Conservation (phyloP, 2,113 vertebrate genomes). For the Thinocorus orbignyianus region DNA sequence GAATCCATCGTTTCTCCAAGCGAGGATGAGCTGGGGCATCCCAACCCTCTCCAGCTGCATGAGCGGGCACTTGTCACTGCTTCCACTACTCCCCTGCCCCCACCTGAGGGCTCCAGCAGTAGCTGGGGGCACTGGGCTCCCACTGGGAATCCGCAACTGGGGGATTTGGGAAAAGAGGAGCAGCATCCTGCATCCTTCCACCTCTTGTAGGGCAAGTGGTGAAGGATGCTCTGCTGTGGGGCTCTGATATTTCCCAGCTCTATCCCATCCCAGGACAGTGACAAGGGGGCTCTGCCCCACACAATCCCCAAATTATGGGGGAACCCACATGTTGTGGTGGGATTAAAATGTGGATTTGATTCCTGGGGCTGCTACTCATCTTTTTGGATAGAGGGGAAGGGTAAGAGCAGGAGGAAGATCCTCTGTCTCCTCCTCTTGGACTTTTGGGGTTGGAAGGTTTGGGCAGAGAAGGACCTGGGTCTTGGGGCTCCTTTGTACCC, state of each 20-base stretch:
- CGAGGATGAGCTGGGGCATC: neutral
- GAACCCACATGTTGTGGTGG: neutral
- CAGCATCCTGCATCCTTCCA: neutral
- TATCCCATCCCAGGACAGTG: neutral
- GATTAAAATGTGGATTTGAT: neutral
- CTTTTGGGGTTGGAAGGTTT: too few relatives aligned
- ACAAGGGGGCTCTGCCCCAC: neutral
- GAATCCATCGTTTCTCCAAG: fast-evolving
- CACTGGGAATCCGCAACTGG: neutral
- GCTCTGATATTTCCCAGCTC: neutral
- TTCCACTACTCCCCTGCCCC: neutral
- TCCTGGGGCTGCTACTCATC: neutral
- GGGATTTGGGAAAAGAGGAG: neutral
- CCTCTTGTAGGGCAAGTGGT: fast-evolving
- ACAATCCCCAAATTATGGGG: neutral
- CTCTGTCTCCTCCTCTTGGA: neutral
- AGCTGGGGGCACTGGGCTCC: neutral
- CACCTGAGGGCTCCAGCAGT: fast-evolving
- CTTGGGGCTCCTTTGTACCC: neutral
- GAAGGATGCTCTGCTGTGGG: neutral
- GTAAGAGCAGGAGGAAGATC: neutral
- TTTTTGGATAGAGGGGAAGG: neutral
- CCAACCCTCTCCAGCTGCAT: too few relatives aligned
- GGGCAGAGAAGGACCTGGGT: neutral
- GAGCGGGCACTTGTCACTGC: neutral